These are phyloP conservation scores for Oreochromis spilurus DNA, from an alignment of 2,113 vertebrate species.

Conservation along the genomic window DNA sequence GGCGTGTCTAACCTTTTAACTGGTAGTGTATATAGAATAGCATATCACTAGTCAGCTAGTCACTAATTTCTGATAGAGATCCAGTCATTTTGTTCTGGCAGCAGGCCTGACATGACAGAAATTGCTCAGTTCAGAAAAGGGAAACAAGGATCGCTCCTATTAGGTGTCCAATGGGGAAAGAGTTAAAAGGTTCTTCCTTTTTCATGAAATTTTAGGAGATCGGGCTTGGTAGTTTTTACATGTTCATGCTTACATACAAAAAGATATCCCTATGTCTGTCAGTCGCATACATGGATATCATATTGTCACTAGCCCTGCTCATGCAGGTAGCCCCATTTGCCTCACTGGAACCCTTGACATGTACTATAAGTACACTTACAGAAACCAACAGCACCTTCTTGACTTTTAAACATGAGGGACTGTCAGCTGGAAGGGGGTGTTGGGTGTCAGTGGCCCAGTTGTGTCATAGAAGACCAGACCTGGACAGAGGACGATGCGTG, in stretches of 20 bases:
- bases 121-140: too few relatives aligned
- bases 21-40: background rate
- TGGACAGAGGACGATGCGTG: conserved; percentile 12
- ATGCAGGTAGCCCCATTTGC: background rate
- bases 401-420: background rate
- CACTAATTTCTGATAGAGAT: background rate
- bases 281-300: rapidly evolving
- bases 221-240: background rate
- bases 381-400: background rate
- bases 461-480: conserved; percentile 59
- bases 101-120: background rate
- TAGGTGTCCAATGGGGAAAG: too few relatives aligned
- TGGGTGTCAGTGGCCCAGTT: conserved; percentile 69
- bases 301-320: background rate
- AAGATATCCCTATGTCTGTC: background rate
- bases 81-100: background rate
- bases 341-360: background rate
- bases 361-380: background rate
- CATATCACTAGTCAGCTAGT: background rate
- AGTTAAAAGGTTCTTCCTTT: background rate
- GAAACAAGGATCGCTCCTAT: too few relatives aligned
- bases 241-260: background rate
- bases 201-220: background rate
- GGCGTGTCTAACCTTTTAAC: background rate
- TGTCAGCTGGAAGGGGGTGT: conserved; percentile 50